Evolutionary conservation across 2,888 invertebrate genomes (phyloP).

Genomic region (Callimorpha dominula): DNA sequence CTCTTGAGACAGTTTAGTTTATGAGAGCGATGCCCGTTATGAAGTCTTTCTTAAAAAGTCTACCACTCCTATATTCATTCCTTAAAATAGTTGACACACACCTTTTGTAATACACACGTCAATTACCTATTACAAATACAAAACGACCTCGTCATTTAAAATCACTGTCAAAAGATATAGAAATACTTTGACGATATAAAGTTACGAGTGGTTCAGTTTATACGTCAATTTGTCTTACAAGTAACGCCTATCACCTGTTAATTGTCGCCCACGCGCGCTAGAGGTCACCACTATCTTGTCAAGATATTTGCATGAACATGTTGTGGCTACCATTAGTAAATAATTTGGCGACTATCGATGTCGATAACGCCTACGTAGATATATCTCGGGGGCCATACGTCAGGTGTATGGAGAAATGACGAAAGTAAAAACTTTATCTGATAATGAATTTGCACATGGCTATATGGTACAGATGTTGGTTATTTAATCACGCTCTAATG

Average conservation of each 20-base stretch:
- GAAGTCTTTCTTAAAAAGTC: neutral
- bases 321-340: slow-evolving; percentile 55
- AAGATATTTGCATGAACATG: slow-evolving; percentile 56
- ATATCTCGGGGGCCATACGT: neutral
- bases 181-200: slow-evolving; percentile 53
- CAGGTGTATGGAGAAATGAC: slow-evolving; percentile 1
- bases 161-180: slow-evolving; percentile 48
- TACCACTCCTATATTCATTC: neutral
- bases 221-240: slow-evolving; percentile 57
- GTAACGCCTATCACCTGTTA: slow-evolving; percentile 73
- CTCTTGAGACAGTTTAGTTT: neutral
- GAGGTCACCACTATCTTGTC: slow-evolving; percentile 62
- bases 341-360: slow-evolving; percentile 49
- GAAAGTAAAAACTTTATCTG: neutral
- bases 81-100: neutral
- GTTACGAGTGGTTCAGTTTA: slow-evolving; percentile 41
- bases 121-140: slow-evolving; percentile 4
- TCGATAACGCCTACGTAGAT: slow-evolving; percentile 42
- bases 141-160: slow-evolving; percentile 12
- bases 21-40: neutral
- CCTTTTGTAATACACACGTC: neutral
- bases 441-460: neutral
- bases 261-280: slow-evolving; percentile 70
- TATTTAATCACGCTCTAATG: neutral
- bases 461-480: neutral